These are phyloP conservation scores for Potamarius usumacintae DNA, from an alignment of 2,113 vertebrate species.

Conservation along the genomic window DNA sequence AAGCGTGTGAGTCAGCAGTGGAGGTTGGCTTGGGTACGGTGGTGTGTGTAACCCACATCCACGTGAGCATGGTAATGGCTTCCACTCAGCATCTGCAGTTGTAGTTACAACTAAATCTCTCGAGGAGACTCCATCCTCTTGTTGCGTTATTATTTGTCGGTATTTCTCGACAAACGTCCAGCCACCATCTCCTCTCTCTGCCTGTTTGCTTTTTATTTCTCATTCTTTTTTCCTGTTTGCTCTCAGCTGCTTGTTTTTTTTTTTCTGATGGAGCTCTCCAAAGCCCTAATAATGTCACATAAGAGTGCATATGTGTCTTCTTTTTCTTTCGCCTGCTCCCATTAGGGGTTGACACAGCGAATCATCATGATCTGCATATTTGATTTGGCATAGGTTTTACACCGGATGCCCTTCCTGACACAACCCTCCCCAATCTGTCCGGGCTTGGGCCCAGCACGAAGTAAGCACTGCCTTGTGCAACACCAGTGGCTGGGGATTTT, in stretches of 20 bases:
- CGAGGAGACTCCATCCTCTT: constrained; percentile 25
- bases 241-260: constrained; percentile 19
- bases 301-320: constrained; percentile 21
- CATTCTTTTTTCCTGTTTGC: background rate
- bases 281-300: constrained; percentile 50
- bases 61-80: constrained; percentile 33
- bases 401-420: no score
- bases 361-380: no score
- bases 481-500: no score
- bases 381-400: no score
- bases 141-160: constrained; percentile 22
- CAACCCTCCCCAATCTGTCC: no score
- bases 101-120: constrained; percentile 39
- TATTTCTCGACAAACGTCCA: constrained; percentile 3
- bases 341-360: no score
- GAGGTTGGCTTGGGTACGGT: constrained; percentile 32
- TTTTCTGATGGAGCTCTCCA: constrained; percentile 24
- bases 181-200: background rate
- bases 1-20: constrained; percentile 43
- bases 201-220: background rate
- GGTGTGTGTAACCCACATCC: constrained; percentile 26
- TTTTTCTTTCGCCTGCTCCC: no score
- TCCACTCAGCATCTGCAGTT: constrained; percentile 19
- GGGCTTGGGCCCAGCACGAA: no score
- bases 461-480: no score